phyloP scores from a whole-genome alignment of 2,888 invertebrate species.

The Zhengitettix transpicula region DNA sequence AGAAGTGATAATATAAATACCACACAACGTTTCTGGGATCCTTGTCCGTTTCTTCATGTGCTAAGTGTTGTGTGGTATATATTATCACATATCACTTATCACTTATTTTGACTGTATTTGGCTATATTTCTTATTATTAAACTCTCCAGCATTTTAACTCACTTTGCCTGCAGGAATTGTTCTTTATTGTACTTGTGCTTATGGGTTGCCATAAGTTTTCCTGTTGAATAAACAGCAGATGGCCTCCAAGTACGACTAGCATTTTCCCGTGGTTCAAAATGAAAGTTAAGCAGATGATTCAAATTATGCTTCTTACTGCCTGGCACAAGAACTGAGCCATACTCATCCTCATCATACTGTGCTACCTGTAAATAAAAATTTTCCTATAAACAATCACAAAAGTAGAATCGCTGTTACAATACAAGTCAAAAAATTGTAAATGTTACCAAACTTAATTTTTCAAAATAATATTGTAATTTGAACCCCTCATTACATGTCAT shows the following conservation, averaged over 20 bases:
- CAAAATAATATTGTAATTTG: too few relatives aligned
- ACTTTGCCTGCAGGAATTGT: slow-evolving; percentile 89
- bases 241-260: slow-evolving; percentile 18
- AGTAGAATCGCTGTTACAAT: too few relatives aligned
- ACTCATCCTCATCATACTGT: slow-evolving; percentile 44
- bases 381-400: too few relatives aligned
- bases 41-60: too few relatives aligned
- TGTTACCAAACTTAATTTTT: too few relatives aligned
- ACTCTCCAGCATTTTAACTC: slow-evolving; percentile 22
- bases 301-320: slow-evolving; percentile 84
- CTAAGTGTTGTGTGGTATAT: too few relatives aligned
- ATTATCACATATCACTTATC: too few relatives aligned
- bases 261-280: slow-evolving; percentile 48
- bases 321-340: slow-evolving; percentile 65
- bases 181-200: slow-evolving; percentile 78
- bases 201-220: slow-evolving; percentile 25
- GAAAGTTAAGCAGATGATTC: slow-evolving; percentile 87
- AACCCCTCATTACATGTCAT: too few relatives aligned
- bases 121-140: background rate
- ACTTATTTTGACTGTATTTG: background rate
- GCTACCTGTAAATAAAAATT: slow-evolving; percentile 23
- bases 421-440: too few relatives aligned
- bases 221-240: slow-evolving; percentile 14
- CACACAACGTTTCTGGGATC: too few relatives aligned
- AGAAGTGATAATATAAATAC: too few relatives aligned